These are phyloP conservation scores for Aptenodytes forsteri DNA, from an alignment of 2,113 vertebrate genomes.

Conservation along the genomic window DNA sequence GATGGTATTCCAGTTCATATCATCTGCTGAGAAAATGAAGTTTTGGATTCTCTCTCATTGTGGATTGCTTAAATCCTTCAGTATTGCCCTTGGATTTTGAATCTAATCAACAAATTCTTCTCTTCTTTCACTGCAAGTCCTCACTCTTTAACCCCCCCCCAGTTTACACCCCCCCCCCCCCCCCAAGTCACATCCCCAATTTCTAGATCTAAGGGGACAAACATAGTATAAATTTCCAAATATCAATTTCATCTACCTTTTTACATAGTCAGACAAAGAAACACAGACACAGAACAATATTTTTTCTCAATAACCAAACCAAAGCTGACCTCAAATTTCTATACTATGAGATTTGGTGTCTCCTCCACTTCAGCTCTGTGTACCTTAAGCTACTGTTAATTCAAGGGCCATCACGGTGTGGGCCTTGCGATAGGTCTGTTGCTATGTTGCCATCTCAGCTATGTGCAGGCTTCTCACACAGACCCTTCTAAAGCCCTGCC, in stretches of 20 bases:
- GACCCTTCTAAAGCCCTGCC: neutral
- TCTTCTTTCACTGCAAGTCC: neutral
- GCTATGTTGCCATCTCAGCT: neutral
- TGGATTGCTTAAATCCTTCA: neutral
- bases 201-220: neutral
- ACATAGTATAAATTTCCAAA: neutral
- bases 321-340: neutral
- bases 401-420: neutral
- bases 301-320: neutral
- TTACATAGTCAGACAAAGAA: neutral
- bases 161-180: fast-evolving
- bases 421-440: neutral
- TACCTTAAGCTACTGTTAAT: neutral
- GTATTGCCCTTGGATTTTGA: neutral
- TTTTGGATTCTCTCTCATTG: neutral
- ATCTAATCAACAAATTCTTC: neutral
- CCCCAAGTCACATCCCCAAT: neutral
- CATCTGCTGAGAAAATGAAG: neutral
- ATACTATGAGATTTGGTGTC: neutral
- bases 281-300: neutral
- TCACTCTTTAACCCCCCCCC: neutral
- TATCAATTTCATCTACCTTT: neutral
- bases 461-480: neutral
- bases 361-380: neutral
- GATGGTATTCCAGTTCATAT: neutral